phyloP scores from a whole-genome alignment of 2,888 invertebrate genomes.

The Beris chalybata region DNA sequence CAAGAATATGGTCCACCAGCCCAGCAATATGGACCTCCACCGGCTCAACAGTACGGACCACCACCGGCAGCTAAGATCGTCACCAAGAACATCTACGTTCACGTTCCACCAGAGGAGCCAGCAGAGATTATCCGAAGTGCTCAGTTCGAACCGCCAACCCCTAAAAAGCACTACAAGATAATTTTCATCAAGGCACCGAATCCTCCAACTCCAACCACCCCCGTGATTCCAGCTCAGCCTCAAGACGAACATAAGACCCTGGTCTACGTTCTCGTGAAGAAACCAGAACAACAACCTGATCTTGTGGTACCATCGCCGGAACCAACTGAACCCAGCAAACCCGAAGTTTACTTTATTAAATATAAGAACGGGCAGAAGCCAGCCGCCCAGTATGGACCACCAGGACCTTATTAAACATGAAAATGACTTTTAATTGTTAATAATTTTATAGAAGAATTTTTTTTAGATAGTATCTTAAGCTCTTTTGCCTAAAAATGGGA shows the following conservation, averaged over 20 bases:
- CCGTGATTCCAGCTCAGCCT: conserved; percentile 65
- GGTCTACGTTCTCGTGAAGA: conserved; percentile 86
- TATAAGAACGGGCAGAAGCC: conserved; percentile 59
- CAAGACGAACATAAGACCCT: conserved; percentile 88
- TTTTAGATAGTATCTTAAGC: conserved; percentile 15
- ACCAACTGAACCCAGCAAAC: conserved; percentile 85
- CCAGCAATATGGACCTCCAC: conserved; percentile 41
- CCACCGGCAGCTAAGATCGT: conserved; percentile 50
- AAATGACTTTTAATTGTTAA: neutral
- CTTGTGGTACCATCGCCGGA: conserved; percentile 76
- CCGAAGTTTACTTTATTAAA: conserved; percentile 88
- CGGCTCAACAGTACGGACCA: conserved; percentile 53
- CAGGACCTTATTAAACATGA: conserved; percentile 41
- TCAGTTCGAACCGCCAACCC: conserved; percentile 56
- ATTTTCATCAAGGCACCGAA: conserved; percentile 63
- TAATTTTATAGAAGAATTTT: too few species aligned
- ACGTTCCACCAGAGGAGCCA: conserved; percentile 62
- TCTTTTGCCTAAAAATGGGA: conserved; percentile 23
- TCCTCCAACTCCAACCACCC: conserved; percentile 57
- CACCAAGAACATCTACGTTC: conserved; percentile 59
- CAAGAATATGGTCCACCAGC: conserved; percentile 45
- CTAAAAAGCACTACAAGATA: conserved; percentile 62
- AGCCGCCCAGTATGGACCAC: conserved; percentile 51
- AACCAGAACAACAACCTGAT: conserved; percentile 81
- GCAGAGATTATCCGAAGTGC: conserved; percentile 52